phyloP scores from a whole-genome alignment of 2,113 vertebrate genomes.

The Caranx ignobilis region DNA sequence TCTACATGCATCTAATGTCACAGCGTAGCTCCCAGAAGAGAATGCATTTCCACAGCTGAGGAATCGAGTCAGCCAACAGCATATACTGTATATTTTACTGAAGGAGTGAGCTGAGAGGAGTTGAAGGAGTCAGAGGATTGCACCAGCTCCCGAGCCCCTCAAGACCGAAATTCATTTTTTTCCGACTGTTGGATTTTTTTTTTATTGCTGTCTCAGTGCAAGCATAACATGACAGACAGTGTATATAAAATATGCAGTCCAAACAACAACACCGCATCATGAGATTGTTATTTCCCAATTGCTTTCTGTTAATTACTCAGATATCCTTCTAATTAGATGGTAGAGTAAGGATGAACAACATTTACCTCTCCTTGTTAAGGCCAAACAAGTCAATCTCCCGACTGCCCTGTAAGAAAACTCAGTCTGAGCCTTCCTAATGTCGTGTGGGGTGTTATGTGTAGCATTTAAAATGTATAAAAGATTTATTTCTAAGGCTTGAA shows the following conservation, averaged over 20 bases:
- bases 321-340: slow-evolving; percentile 17
- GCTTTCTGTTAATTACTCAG: slow-evolving; percentile 5
- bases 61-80: slow-evolving; percentile 28
- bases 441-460: slow-evolving; percentile 6
- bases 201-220: background rate
- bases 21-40: slow-evolving; percentile 41
- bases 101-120: slow-evolving; percentile 24
- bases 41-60: slow-evolving; percentile 35
- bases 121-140: slow-evolving; percentile 20
- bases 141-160: slow-evolving; percentile 20
- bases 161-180: slow-evolving; percentile 15
- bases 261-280: background rate
- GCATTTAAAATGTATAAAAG: slow-evolving; percentile 36
- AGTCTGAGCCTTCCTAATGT: slow-evolving; percentile 1
- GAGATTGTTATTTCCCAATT: slow-evolving; percentile 1
- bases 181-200: slow-evolving; percentile 4
- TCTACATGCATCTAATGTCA: slow-evolving; percentile 56
- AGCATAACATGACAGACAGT: slow-evolving; percentile 14
- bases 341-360: background rate
- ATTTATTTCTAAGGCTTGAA: slow-evolving; percentile 28
- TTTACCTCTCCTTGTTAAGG: background rate
- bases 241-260: background rate
- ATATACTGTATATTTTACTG: slow-evolving; percentile 25
- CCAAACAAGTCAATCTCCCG: background rate
- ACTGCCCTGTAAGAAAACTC: background rate